Evolutionary conservation across 1,140 invertebrate species (phyloP).

Genomic region (Caenorhabditis briggsae): DNA sequence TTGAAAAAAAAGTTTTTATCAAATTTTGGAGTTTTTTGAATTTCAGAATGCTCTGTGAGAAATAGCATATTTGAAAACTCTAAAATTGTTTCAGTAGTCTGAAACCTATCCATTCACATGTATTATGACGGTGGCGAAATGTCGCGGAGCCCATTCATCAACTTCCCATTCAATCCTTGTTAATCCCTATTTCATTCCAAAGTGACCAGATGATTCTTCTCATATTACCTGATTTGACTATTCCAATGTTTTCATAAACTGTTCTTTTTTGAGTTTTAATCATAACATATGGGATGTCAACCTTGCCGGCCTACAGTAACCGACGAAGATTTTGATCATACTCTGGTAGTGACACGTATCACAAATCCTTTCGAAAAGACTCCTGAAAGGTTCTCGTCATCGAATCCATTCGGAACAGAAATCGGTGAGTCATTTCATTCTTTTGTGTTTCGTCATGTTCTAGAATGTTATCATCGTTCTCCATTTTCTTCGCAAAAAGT

Average conservation of each 20-base stretch:
- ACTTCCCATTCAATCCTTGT: too few species aligned
- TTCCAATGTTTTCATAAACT: neutral
- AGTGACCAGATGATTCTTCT: too few species aligned
- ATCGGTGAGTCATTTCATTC: slow-evolving; percentile 35
- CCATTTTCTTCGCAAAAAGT: slow-evolving; percentile 41
- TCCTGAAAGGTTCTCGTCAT: neutral
- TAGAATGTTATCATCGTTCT: slow-evolving; percentile 41
- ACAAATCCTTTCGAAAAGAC: slow-evolving; percentile 14
- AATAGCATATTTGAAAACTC: too few species aligned
- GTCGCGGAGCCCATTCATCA: too few species aligned
- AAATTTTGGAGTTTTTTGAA: too few species aligned
- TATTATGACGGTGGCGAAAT: too few species aligned
- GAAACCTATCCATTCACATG: too few species aligned
- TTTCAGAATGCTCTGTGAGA: too few species aligned
- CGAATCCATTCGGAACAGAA: slow-evolving; percentile 22
- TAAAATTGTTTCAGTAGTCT: too few species aligned
- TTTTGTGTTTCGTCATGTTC: slow-evolving; percentile 21
- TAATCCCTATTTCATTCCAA: too few species aligned
- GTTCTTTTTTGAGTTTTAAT: neutral
- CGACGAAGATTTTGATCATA: neutral
- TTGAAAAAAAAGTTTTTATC: too few species aligned
- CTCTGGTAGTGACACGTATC: neutral
- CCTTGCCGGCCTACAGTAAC: slow-evolving; percentile 37
- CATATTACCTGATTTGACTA: neutral
- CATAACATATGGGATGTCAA: slow-evolving; percentile 41